These are phyloP conservation scores for Acropora yongei DNA, from an alignment of 64 coral and sea anemone species.

Conservation along the genomic window DNA sequence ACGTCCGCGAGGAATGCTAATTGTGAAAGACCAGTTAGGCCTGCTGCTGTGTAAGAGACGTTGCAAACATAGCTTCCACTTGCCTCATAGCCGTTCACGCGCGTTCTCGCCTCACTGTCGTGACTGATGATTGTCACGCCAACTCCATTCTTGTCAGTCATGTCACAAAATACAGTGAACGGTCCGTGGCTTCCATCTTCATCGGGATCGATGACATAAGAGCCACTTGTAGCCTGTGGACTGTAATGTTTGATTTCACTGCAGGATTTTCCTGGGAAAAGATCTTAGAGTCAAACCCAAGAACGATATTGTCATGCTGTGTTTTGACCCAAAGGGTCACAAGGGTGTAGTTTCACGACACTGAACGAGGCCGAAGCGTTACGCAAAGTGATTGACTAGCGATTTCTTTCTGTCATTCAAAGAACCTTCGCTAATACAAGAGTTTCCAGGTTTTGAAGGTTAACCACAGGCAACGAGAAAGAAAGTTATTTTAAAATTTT, in stretches of 20 bases:
- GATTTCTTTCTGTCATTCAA: too few species aligned
- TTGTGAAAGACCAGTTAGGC: not conserved
- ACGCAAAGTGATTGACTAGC: too few species aligned
- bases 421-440: too few species aligned
- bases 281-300: too few species aligned
- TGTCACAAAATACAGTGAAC: slow-evolving; percentile 57
- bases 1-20: not conserved
- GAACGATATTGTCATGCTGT: too few species aligned
- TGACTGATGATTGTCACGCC: slow-evolving; percentile 63
- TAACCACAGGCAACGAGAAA: too few species aligned
- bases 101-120: slow-evolving; percentile 36
- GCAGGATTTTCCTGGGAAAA: slow-evolving; percentile 46
- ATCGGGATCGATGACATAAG: slow-evolving; percentile 61
- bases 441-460: too few species aligned
- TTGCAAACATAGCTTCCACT: not conserved
- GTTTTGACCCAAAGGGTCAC: too few species aligned
- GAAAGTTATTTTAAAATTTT: too few species aligned
- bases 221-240: slow-evolving; percentile 25
- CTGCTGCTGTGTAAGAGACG: slow-evolving; percentile 13
- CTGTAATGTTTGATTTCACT: slow-evolving; percentile 35
- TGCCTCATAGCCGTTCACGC: not conserved
- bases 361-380: too few species aligned
- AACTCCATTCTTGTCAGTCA: slow-evolving; percentile 50
- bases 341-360: too few species aligned
- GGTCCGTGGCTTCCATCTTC: not conserved